Evolutionary conservation across 2,113 vertebrate species (phyloP).

Genomic region (Apteryx mantelli): DNA sequence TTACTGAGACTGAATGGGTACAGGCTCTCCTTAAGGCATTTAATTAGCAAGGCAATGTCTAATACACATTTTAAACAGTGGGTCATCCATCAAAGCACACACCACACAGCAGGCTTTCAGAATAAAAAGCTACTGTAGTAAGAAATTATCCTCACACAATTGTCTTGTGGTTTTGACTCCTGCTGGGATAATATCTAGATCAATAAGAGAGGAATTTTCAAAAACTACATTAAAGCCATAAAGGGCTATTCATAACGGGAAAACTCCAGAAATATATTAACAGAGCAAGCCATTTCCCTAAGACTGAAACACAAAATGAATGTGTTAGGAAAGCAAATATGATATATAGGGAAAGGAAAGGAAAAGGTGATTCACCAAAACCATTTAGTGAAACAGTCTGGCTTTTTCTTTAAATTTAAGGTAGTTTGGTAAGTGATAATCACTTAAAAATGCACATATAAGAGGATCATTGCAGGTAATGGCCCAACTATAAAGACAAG

Average conservation of each 20-base stretch:
- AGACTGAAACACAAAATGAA: slow-evolving; percentile 56
- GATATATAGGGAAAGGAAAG: slow-evolving; percentile 3
- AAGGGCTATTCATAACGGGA: slow-evolving; percentile 70
- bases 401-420: slow-evolving; percentile 32
- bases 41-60: slow-evolving; percentile 74
- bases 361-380: slow-evolving; percentile 45
- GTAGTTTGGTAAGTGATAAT: slow-evolving; percentile 37
- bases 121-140: slow-evolving; percentile 75
- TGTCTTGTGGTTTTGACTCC: slow-evolving; percentile 75
- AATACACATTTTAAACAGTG: slow-evolving; percentile 74
- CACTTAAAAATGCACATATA: slow-evolving; percentile 17
- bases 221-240: slow-evolving; percentile 76
- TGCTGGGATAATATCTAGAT: slow-evolving; percentile 80
- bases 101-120: slow-evolving; percentile 72
- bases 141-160: slow-evolving; percentile 78
- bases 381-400: slow-evolving; percentile 34
- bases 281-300: slow-evolving; percentile 64
- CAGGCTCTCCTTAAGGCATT: slow-evolving; percentile 66
- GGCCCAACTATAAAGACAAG: not conserved
- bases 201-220: slow-evolving; percentile 77
- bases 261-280: slow-evolving; percentile 73
- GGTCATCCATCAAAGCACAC: slow-evolving; percentile 73
- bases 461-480: slow-evolving; percentile 43
- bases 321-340: slow-evolving; percentile 57
- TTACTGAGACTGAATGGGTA: slow-evolving; percentile 34